Conservation (phyloP, 1,140 invertebrate species). For the Drosophila sturtevanti region DNA sequence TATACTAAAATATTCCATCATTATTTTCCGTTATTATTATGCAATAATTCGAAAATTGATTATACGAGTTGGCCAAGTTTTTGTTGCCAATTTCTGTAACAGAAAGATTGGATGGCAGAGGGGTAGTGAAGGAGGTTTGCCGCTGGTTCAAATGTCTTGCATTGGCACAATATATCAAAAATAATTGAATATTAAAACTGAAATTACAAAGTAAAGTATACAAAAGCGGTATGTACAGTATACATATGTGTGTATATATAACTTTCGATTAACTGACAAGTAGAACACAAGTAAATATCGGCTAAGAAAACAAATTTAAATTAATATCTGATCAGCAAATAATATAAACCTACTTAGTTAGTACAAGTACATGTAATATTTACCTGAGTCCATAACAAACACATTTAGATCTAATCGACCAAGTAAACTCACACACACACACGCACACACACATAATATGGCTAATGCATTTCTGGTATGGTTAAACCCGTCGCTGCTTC, state of each 20-base stretch:
- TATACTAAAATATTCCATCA: slow-evolving; percentile 2
- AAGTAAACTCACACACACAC: too few species aligned
- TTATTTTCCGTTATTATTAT: slow-evolving; percentile 35
- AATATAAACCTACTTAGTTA: neutral
- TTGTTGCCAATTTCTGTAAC: neutral
- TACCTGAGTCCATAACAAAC: neutral
- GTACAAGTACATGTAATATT: neutral
- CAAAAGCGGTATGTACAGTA: slow-evolving; percentile 25
- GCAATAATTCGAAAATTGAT: slow-evolving; percentile 49
- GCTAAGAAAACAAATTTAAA: neutral
- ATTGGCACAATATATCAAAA: slow-evolving; percentile 35
- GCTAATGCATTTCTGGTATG: slow-evolving; percentile 17
- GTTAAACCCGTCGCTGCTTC: slow-evolving; percentile 1
- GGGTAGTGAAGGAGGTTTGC: too few species aligned
- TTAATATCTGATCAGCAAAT: neutral
- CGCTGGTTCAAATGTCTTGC: slow-evolving; percentile 26
- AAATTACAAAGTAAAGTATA: slow-evolving; percentile 6
- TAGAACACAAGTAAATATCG: slow-evolving; percentile 44
- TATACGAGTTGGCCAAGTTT: slow-evolving; percentile 10
- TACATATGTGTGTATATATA: slow-evolving; percentile 28
- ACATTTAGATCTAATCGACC: neutral
- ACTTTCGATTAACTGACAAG: slow-evolving; percentile 41
- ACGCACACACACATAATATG: neutral
- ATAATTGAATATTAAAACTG: slow-evolving; percentile 26
- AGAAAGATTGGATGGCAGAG: neutral